These are phyloP conservation scores for Columbina picui DNA, from an alignment of 2,113 vertebrate species.

Conservation along the genomic window DNA sequence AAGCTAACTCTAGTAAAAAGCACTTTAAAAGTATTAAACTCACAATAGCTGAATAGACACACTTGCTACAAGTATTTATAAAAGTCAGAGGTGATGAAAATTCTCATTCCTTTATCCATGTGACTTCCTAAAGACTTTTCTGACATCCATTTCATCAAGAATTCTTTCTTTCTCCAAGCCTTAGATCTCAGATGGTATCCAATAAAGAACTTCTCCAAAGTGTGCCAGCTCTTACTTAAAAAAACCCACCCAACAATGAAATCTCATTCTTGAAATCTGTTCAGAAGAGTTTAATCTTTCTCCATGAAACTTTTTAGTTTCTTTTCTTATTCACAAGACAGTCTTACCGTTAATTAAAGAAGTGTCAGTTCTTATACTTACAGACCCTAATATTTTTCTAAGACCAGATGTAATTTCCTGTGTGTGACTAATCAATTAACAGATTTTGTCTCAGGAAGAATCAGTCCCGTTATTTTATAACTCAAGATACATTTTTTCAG, in stretches of 20 bases:
- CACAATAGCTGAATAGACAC: neutral
- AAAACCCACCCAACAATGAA: neutral
- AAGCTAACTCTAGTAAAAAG: neutral
- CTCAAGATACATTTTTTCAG: neutral
- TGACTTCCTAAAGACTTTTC: neutral
- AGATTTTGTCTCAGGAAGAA: neutral
- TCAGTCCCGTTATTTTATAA: neutral
- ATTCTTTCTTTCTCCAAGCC: neutral
- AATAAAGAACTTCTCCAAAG: neutral
- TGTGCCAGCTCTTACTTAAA: neutral
- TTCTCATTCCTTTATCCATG: neutral
- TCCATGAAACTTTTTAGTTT: neutral
- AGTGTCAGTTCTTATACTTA: neutral
- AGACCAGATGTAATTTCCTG: neutral
- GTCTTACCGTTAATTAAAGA: neutral
- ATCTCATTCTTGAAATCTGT: neutral
- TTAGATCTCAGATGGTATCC: neutral
- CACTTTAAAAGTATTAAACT: neutral
- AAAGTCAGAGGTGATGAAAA: neutral
- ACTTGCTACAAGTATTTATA: neutral
- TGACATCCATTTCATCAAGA: neutral
- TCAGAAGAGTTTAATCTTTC: neutral
- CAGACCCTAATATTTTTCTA: neutral
- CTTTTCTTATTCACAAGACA: neutral
- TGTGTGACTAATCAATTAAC: neutral